Percentiles rank a stretch among this genome's conserved stretches.
phyloP scores from a whole-genome alignment of 2,888 invertebrate genomes.

The Euproctis similis region DNA sequence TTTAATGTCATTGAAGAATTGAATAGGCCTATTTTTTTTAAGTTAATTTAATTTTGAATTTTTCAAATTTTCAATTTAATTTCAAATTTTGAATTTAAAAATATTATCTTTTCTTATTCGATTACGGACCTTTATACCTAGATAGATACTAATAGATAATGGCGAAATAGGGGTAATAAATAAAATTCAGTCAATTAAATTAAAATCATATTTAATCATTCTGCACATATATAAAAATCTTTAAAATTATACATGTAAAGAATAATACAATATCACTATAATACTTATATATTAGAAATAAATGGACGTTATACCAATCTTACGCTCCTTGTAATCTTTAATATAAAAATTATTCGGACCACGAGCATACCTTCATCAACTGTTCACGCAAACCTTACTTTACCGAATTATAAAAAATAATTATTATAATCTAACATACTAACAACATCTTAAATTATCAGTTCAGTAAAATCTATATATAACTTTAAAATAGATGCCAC shows the following conservation, averaged over 20 bases:
- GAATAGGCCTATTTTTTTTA: no score
- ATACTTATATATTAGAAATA: conserved; percentile 62
- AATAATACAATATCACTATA: conserved; percentile 66
- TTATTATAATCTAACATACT: conserved; percentile 39
- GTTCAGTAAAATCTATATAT: conserved; percentile 54
- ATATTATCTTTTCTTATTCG: no score
- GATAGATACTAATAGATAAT: no score
- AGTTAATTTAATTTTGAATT: no score
- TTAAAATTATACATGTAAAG: conserved; percentile 63
- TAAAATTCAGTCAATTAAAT: conserved; percentile 23
- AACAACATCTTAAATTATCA: conserved; percentile 60
- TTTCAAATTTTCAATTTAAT: no score
- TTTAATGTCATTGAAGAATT: no score
- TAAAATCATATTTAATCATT: conserved; percentile 63
- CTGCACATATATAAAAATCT: conserved; percentile 61
- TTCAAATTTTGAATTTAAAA: no score
- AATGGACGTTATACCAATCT: conserved; percentile 64
- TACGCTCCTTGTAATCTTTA: conserved; percentile 65
- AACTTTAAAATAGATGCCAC: conserved; percentile 37
- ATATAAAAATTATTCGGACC: conserved; percentile 71
- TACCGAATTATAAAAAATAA: conserved; percentile 44
- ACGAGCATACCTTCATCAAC: conserved; percentile 33
- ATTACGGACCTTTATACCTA: no score
- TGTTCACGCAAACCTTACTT: conserved; percentile 32
- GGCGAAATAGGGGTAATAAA: conserved; percentile 8